A percentile compares a stretch with the other conserved stretches of the same genome.
phyloP scores from a whole-genome alignment of 37 sponge, comb jelly and placozoan genomes.

The Halichondria panicea region DNA sequence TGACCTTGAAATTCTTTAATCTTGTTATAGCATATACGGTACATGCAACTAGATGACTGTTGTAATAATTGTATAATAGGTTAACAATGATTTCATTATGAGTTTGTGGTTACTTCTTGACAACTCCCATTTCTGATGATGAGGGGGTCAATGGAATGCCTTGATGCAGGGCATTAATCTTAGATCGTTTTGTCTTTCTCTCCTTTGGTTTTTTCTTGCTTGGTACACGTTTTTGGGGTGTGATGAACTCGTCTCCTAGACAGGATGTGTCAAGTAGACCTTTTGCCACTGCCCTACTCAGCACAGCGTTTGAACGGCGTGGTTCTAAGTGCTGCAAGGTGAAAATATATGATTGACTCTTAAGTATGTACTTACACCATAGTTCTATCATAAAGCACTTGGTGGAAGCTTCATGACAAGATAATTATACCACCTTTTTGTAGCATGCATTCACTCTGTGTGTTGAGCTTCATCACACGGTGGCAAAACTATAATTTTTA shows the following conservation, averaged over 20 bases:
- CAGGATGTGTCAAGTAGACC: slow-evolving; percentile 53
- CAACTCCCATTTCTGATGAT: slow-evolving; percentile 46
- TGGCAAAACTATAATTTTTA: too few relatives aligned
- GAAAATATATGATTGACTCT: too few relatives aligned
- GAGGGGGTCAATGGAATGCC: slow-evolving; percentile 44
- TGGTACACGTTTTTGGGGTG: too few relatives aligned
- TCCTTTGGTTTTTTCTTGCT: slow-evolving; percentile 1
- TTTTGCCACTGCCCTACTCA: slow-evolving; percentile 41
- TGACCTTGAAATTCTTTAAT: slow-evolving; percentile 89
- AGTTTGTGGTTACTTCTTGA: slow-evolving; percentile 19
- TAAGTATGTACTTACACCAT: too few relatives aligned
- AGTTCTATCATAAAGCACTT: too few relatives aligned
- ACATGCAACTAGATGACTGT: not conserved
- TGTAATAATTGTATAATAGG: not conserved
- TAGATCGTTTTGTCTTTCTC: slow-evolving; percentile 20
- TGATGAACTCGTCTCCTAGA: slow-evolving; percentile 20
- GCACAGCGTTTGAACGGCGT: slow-evolving; percentile 36
- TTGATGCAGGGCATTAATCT: slow-evolving; percentile 12
- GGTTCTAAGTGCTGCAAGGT: not conserved
- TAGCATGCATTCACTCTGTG: too few relatives aligned
- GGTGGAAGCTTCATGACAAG: too few relatives aligned
- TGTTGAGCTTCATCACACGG: too few relatives aligned
- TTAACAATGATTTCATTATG: not conserved
- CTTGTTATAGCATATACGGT: not conserved
- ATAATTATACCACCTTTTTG: too few relatives aligned